Conservation (phyloP, 2,888 invertebrate genomes). For the Sinohyriopsis cumingii region DNA sequence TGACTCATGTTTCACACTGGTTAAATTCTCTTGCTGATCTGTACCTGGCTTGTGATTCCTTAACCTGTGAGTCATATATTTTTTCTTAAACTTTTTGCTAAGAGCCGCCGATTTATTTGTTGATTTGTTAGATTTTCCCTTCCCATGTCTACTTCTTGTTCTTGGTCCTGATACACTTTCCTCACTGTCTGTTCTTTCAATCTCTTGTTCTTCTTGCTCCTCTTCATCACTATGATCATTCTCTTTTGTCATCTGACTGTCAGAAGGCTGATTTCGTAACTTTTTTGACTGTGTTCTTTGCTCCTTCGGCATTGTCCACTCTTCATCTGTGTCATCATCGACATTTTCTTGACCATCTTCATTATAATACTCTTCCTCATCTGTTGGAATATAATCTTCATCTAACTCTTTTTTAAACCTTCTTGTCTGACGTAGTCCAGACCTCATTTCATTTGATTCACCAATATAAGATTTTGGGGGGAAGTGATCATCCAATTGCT, state of each 20-base stretch:
- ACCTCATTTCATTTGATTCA: not conserved
- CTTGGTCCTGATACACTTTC: constrained; percentile 3
- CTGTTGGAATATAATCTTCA: not conserved
- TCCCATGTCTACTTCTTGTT: constrained; percentile 16
- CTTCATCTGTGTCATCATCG: constrained; percentile 4
- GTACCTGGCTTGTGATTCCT: not conserved
- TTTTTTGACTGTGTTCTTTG: not conserved
- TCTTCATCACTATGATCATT: not conserved
- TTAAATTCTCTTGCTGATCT: not conserved
- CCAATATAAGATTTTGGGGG: too few species aligned
- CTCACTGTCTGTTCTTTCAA: not conserved
- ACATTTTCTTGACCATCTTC: not conserved
- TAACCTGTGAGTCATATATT: constrained; percentile 4
- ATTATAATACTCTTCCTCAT: not conserved
- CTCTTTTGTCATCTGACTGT: too few species aligned
- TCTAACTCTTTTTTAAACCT: not conserved
- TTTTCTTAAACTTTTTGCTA: constrained; percentile 7
- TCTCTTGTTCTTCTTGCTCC: constrained; percentile 4
- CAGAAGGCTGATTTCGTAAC: too few species aligned
- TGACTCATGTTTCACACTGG: not conserved
- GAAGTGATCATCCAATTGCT: too few species aligned
- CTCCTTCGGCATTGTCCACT: constrained; percentile 2
- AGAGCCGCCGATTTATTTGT: constrained; percentile 1
- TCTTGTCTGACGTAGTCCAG: not conserved
- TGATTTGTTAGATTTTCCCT: constrained; percentile 6